Conservation (phyloP, 2,113 vertebrate genomes). For the Rutilus rutilus region DNA sequence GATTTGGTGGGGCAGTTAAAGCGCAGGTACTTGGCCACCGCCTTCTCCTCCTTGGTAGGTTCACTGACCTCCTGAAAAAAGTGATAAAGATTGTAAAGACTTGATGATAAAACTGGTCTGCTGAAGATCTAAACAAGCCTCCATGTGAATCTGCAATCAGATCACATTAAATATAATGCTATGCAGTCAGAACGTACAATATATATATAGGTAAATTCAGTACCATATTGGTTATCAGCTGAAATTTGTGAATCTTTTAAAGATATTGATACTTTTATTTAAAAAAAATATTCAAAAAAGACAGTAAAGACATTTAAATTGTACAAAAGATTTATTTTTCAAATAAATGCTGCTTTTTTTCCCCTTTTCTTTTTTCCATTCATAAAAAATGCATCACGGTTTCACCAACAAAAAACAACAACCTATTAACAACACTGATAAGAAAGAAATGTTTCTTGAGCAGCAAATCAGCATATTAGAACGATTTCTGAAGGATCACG, state of each 20-base stretch:
- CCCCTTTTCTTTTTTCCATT: no score
- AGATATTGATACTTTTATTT: no score
- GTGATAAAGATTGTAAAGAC: background rate
- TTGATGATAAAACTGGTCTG: background rate
- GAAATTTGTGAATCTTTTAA: background rate
- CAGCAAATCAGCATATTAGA: background rate
- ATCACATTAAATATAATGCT: background rate
- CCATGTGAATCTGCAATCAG: background rate
- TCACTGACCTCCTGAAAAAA: conserved; percentile 91
- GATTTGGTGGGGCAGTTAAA: conserved; percentile 99
- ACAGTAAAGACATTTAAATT: no score
- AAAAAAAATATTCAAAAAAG: no score
- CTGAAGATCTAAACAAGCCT: no score
- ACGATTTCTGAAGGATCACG: background rate
- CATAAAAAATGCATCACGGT: no score
- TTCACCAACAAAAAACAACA: no score
- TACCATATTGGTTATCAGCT: background rate
- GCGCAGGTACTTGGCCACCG: conserved; percentile 94
- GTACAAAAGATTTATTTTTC: background rate
- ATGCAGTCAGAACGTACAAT: background rate
- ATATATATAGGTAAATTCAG: background rate
- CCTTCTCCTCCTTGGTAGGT: conserved; percentile 98
- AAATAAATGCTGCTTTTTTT: background rate
- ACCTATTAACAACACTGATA: no score
- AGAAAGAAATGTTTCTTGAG: background rate